Evolutionary conservation across 1,140 invertebrate genomes (phyloP), one percentile per base, ranked within the genome.

Genomic region (Paracyclopina nana): DNA sequence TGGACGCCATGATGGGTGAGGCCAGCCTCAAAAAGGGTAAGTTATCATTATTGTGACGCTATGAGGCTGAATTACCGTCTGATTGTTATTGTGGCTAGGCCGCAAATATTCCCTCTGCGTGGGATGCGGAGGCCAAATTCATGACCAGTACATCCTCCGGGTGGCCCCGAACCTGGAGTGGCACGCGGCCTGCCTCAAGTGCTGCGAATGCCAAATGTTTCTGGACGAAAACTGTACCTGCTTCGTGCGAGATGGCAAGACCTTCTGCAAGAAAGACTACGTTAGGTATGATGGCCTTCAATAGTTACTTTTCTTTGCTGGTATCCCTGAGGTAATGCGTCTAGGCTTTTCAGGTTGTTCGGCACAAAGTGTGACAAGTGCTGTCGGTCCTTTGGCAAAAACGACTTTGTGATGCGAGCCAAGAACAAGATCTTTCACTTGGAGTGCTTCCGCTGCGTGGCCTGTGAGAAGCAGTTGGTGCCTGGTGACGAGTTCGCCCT

Each of bases 261-360:
- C 90, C 22, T 97, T 95, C 64, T 97, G 92, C 72, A 95, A 95
- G 68, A 71, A 82, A 57, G 92, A 98, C 72, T 98, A 97, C 69
- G 81, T 91, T 63, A 88, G 88, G 92, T 96, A 66, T 72, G 72
- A 14, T 4, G 3, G 2, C 16, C 16, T 18, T 20, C 16, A 42
- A 6, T 9, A 11, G 9, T 9, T 24, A 44, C 5, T 3, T 25
- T n/a, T n/a, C n/a, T n/a, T n/a, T n/a, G n/a, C n/a, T n/a, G n/a
- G 16, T 28, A 26, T 30, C n/a, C 34, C 34, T 31, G n/a, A n/a
- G n/a, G n/a, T n/a, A n/a, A n/a, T n/a, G n/a, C n/a, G n/a, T n/a
- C 34, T 38, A n/a, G 14, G 14, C n/a, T 38, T 8, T 70, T 5
- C 75, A 90, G 86, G 68, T 75, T 91, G 69, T 92, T 91, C 63